Evolutionary conservation across 2,888 invertebrate genomes (phyloP).

Genomic region (Petrolisthes cinctipes): DNA sequence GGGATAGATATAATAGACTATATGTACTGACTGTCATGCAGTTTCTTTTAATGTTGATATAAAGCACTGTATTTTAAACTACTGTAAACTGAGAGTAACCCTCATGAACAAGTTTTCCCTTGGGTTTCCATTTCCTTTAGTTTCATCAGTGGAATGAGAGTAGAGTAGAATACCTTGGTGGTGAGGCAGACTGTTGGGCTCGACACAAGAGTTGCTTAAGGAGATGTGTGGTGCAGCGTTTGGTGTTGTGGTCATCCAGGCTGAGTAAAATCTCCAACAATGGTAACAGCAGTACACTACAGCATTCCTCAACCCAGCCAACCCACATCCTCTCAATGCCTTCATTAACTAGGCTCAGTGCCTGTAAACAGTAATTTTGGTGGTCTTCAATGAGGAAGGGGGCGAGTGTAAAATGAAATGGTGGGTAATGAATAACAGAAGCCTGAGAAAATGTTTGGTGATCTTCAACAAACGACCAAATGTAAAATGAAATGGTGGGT

Average conservation of each 20-base stretch:
- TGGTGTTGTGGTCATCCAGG: constrained; percentile 54
- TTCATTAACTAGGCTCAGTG: constrained; percentile 40
- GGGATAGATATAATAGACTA: not conserved
- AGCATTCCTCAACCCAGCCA: constrained; percentile 36
- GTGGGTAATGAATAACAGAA: too few species aligned
- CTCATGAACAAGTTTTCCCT: too few species aligned
- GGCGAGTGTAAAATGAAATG: too few species aligned
- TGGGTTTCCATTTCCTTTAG: too few species aligned
- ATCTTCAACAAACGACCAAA: too few species aligned
- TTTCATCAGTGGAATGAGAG: too few species aligned
- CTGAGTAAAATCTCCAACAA: constrained; percentile 51
- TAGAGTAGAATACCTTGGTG: constrained; percentile 33
- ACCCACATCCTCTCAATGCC: constrained; percentile 3
- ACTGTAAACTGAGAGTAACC: not conserved
- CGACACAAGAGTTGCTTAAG: constrained; percentile 47
- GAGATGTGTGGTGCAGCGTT: constrained; percentile 52
- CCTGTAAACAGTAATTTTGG: constrained; percentile 11
- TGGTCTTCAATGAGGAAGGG: not conserved
- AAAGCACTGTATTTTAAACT: too few species aligned
- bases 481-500: too few species aligned
- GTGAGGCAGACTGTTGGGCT: constrained; percentile 20
- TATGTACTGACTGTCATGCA: too few species aligned
- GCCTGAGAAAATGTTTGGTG: too few species aligned
- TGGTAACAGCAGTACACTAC: constrained; percentile 27
- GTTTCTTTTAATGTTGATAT: too few species aligned